phyloP scores from a whole-genome alignment of 2,888 invertebrate genomes.

The Dasysyrphus tricinctus region DNA sequence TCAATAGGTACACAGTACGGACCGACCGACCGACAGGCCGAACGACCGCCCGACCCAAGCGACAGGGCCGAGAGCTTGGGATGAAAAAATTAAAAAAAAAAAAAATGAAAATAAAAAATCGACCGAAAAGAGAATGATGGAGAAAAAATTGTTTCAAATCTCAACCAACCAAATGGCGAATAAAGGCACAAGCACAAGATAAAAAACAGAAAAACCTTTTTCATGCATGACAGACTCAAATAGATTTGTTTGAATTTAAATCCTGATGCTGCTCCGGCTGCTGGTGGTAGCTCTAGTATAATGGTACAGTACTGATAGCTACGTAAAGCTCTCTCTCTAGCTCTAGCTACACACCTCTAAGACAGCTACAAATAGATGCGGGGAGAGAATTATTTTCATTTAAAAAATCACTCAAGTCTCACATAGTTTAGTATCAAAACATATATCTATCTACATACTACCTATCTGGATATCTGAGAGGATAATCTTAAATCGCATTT shows the following conservation, averaged over 20 bases:
- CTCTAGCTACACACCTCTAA: slow-evolving; percentile 33
- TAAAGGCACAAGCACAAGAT: slow-evolving; percentile 73
- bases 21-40: not conserved
- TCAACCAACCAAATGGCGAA: slow-evolving; percentile 75
- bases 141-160: slow-evolving; percentile 60
- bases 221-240: slow-evolving; percentile 75
- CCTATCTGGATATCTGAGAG: slow-evolving; percentile 29
- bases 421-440: slow-evolving; percentile 21
- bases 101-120: slow-evolving; percentile 47
- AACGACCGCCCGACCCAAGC: not conserved
- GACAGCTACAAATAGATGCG: slow-evolving; percentile 49
- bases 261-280: slow-evolving; percentile 56
- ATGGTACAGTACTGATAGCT: slow-evolving; percentile 2
- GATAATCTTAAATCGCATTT: slow-evolving; percentile 49
- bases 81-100: slow-evolving; percentile 30
- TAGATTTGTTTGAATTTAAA: slow-evolving; percentile 76
- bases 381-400: slow-evolving; percentile 61
- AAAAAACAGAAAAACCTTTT: slow-evolving; percentile 75
- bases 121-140: slow-evolving; percentile 42
- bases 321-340: slow-evolving; percentile 54
- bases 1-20: slow-evolving; percentile 50
- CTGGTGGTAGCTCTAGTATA: slow-evolving; percentile 18
- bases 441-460: slow-evolving; percentile 12
- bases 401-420: slow-evolving; percentile 56
- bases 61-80: slow-evolving; percentile 54